Base-by-base conservation (phyloP, 2,113 vertebrate species). In the Helogale parvula region DNA sequence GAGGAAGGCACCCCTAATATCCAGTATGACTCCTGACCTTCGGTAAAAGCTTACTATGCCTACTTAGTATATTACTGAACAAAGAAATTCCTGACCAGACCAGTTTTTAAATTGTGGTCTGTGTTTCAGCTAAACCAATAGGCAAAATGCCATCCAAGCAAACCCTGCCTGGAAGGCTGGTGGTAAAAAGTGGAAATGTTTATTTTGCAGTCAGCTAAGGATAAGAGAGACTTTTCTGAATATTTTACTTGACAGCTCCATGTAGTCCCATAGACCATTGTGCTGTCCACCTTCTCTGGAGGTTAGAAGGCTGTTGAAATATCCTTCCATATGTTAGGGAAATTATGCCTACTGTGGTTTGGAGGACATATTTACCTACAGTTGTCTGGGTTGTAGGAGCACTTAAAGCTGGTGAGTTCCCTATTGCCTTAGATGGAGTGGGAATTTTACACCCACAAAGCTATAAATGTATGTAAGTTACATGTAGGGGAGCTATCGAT, bases 111-210 rank as follows among this genome's bases (percentile, higher is more conserved):
- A 81, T n/a, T 80, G 52, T 96, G 41, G 87, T 57, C 9, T 68
- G 60, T 57, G 15, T 80, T 87, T 97, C 16, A 94, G 63, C 69
- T 88, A 84, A 79, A 93, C 33, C 84, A 93, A 65, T 63, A 80
- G 13, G 19, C 11, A 88, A 77, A 90, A 84, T 92, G 69, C 69
- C 72, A 76, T 83, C 35, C 65, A 85, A 93, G 60, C 23, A 63
- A 87, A 52, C 9, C 2, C 29, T 90, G 29, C 27, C 13, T 38
- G 23, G 38, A 95, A 88, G 33, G 17, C 50, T 97, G 41, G 21
- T 25, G 4, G 66, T 38, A 88, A 82, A 69, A 16, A 94, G 13
- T 63, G 17, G 50, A 92, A 79, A 79, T 90, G 41, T 86, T 94
- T 90, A 33, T 88, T 95, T 81, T 90, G 63, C 11, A 76, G 23